phyloP scores from a whole-genome alignment of 2,888 invertebrate genomes.

The Metopia argyrocephala region DNA sequence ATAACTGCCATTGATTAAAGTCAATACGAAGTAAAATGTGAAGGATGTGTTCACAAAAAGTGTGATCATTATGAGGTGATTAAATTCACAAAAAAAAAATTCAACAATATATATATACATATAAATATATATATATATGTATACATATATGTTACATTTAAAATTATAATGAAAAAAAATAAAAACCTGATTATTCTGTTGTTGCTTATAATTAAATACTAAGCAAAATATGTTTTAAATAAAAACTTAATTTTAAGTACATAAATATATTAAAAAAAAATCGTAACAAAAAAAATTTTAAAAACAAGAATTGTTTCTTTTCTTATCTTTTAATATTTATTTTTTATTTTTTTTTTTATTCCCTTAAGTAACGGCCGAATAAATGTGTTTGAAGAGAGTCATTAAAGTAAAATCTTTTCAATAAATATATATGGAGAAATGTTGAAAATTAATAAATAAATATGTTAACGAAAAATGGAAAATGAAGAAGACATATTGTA shows the following conservation, averaged over 20 bases:
- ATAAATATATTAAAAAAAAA: slow-evolving; percentile 50
- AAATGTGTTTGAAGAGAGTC: neutral
- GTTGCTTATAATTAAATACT: slow-evolving; percentile 47
- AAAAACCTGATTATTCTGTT: slow-evolving; percentile 49
- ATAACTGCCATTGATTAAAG: neutral
- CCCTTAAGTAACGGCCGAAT: slow-evolving; percentile 52
- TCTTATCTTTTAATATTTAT: neutral
- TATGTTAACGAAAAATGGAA: neutral
- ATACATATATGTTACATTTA: neutral
- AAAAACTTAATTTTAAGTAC: slow-evolving; percentile 58
- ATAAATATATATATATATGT: neutral
- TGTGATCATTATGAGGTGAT: slow-evolving; percentile 55
- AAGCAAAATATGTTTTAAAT: slow-evolving; percentile 16
- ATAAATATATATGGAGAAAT: neutral
- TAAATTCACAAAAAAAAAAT: slow-evolving; percentile 43
- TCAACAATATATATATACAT: slow-evolving; percentile 24
- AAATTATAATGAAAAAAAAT: slow-evolving; percentile 21
- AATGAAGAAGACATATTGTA: slow-evolving; percentile 2
- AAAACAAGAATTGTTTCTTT: neutral
- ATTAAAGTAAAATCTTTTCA: neutral
- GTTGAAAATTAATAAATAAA: slow-evolving; percentile 2
- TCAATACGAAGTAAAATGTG: neutral
- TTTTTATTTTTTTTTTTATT: neutral
- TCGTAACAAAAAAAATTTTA: slow-evolving; percentile 12
- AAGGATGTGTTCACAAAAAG: neutral